phyloP scores from a whole-genome alignment of 2,888 invertebrate species.

The Cantharis flavilabris region DNA sequence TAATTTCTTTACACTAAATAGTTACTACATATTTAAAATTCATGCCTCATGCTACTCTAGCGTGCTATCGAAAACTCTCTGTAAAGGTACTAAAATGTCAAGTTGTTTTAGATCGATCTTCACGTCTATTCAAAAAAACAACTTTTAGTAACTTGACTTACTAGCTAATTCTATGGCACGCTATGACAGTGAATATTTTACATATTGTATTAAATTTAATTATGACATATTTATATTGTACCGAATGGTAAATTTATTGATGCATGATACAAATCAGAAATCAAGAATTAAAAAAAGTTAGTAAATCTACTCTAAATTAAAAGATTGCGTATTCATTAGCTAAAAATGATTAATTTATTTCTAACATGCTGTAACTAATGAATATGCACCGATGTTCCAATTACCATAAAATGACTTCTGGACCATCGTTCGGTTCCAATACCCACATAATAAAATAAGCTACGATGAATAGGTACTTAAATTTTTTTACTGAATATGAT shows the following conservation, averaged over 20 bases:
- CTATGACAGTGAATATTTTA: neutral
- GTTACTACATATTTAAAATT: neutral
- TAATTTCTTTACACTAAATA: neutral
- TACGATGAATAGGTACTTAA: conserved; percentile 20
- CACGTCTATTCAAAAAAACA: neutral
- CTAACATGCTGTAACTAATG: conserved; percentile 28
- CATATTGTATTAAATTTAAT: neutral
- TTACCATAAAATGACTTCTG: conserved; percentile 19
- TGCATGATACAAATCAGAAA: neutral
- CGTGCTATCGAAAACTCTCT: neutral
- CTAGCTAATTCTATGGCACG: neutral
- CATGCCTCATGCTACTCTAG: neutral
- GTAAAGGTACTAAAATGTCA: neutral
- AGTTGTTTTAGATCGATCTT: neutral
- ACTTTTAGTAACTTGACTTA: neutral
- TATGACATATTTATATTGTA: neutral
- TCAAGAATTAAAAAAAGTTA: neutral
- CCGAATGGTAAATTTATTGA: neutral
- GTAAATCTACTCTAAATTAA: conserved; percentile 6
- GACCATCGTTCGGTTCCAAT: conserved; percentile 36
- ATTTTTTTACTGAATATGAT: conserved; percentile 36
- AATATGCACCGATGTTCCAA: conserved; percentile 25
- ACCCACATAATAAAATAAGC: conserved; percentile 38
- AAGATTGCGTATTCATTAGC: neutral
- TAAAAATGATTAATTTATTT: conserved; percentile 13